Evolutionary conservation across 2,888 invertebrate species (phyloP), one percentile per base, ranked within the genome.

Genomic region (Odontomyia ornata): DNA sequence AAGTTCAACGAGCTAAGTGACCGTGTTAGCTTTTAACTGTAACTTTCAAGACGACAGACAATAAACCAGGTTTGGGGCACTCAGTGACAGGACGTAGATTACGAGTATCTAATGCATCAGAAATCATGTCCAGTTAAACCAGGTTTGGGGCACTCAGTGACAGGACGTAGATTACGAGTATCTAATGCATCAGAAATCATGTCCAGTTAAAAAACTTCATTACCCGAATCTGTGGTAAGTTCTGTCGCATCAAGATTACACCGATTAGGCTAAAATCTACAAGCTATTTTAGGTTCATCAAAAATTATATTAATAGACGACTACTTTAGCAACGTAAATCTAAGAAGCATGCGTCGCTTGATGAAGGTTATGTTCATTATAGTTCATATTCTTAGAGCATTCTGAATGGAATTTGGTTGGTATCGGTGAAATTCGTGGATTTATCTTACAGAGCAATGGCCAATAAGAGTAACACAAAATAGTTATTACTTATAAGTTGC

Each of bases 341-440:
- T 99, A 0, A 89, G 98, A 67, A 97, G 97, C 83, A 97, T 99
- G 97, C 89, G 97, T 79, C 89, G 98, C 75, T 89, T 98, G 27
- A 96, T 98, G 96, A 98, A 99, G 87, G 97, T 98, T 77, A 93
- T 98, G 76, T 98, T 98, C 83, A 93, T 98, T 75, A 98, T 84
- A 96, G 97, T 97, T 80, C 94, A 99, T 75, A 90, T 99, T 80
- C 89, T 99, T 81, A 95, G 99, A 90, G 97, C 99, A 84, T 98
- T 99, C 90, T 97, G 98, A 89, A 95, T 99, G 81, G 99, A 99
- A 86, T 99, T 99, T 88, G 97, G 96, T 87, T 99, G 99, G 99
- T 96, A 98, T 88, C 94, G 97, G 82, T 89, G 99, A 82, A 98
- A 98, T 79, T 95, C 96, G 77, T 99, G 99, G 99, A 95, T 99